Evolutionary conservation across 2,113 vertebrate species (phyloP).

Genomic region (Tylochromis polylepis): DNA sequence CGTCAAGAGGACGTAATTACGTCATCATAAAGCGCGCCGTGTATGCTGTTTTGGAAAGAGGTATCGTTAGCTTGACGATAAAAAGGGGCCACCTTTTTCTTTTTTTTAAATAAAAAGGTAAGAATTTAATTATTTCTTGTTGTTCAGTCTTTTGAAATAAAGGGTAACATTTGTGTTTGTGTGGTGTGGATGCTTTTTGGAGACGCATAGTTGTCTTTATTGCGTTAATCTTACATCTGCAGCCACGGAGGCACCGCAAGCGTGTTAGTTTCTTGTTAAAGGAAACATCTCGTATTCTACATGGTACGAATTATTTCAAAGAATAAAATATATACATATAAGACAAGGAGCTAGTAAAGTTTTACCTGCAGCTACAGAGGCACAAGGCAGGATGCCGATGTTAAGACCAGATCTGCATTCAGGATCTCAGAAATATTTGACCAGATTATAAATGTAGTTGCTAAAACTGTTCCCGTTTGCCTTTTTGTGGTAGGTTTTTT

Average conservation of each 20-base stretch:
- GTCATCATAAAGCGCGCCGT: conserved; percentile 51
- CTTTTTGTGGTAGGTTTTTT: too few species aligned
- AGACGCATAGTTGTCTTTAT: neutral
- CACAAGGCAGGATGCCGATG: too few species aligned
- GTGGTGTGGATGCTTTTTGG: neutral
- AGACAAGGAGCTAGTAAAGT: neutral
- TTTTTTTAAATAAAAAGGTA: neutral
- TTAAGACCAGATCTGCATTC: too few species aligned
- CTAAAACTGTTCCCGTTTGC: too few species aligned
- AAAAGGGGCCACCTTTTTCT: neutral
- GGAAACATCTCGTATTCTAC: neutral
- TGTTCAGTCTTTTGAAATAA: accelerated
- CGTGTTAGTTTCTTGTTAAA: neutral
- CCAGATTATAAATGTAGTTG: too few species aligned
- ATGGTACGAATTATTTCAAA: neutral
- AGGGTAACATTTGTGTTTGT: accelerated
- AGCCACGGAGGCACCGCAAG: neutral
- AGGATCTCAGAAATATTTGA: too few species aligned
- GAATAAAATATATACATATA: accelerated
- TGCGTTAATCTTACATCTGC: neutral
- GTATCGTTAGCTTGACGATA: neutral
- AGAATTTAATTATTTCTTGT: neutral
- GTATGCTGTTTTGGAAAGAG: neutral
- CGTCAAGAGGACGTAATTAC: neutral
- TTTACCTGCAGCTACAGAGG: neutral